phyloP scores from a whole-genome alignment of 2,113 vertebrate genomes.

The Colistium nudipinnis region DNA sequence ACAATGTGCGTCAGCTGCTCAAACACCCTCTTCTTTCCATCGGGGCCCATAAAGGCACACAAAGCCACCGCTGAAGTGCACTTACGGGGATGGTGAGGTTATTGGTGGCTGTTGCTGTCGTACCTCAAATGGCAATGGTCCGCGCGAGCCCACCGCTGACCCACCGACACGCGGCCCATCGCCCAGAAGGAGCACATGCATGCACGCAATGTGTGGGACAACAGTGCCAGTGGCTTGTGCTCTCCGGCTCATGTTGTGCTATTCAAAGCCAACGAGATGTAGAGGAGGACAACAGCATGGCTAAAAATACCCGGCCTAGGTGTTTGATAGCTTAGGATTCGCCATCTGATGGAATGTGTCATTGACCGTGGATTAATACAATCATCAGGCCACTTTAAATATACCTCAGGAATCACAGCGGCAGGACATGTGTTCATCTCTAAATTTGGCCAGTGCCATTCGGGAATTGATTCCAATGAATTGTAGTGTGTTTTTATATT shows the following conservation, averaged over 20 bases:
- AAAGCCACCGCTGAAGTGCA: not conserved
- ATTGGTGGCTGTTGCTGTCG: slow-evolving; percentile 51
- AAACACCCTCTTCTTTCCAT: not conserved
- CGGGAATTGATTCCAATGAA: too few relatives aligned
- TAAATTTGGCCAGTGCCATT: too few relatives aligned
- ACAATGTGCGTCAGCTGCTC: slow-evolving; percentile 21
- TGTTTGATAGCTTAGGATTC: too few relatives aligned
- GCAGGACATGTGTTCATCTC: not conserved
- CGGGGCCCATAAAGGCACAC: slow-evolving; percentile 24
- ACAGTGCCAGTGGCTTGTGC: slow-evolving; percentile 4
- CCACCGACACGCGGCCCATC: slow-evolving; percentile 7
- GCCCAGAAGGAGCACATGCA: slow-evolving; percentile 22
- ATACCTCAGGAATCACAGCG: slow-evolving; percentile 5
- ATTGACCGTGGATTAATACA: slow-evolving; percentile 12
- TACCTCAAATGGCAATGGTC: slow-evolving; percentile 42
- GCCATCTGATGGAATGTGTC: not conserved
- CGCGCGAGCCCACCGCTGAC: slow-evolving; percentile 10
- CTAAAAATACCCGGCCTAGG: slow-evolving; percentile 37
- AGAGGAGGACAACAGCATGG: slow-evolving; percentile 6
- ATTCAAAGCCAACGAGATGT: not conserved
- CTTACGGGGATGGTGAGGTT: slow-evolving; percentile 30
- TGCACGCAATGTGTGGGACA: slow-evolving; percentile 2
- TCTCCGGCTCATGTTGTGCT: slow-evolving; percentile 9
- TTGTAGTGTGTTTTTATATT: too few relatives aligned
- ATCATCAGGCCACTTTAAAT: not conserved